These are phyloP conservation scores for Antheraea mylitta DNA, from an alignment of 1,140 invertebrate genomes.

Conservation along the genomic window DNA sequence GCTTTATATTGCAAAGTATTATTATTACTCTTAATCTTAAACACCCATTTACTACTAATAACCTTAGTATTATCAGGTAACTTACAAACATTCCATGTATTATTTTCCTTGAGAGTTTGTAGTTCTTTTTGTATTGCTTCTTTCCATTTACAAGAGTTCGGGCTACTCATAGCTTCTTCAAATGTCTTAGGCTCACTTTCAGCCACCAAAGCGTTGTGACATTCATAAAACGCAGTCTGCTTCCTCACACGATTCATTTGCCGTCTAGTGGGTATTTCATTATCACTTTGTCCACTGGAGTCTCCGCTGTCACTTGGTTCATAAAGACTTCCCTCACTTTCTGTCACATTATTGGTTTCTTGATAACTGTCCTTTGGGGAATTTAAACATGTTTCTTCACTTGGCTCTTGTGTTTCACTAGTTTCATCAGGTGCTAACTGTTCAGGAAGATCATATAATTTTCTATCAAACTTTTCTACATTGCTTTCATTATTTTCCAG, in stretches of 20 bases:
- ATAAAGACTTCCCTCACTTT: too few relatives aligned
- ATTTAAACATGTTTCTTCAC: too few relatives aligned
- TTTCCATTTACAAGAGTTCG: conserved; percentile 36
- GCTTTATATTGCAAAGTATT: conserved; percentile 36
- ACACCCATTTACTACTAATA: conserved; percentile 44
- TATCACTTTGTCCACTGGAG: neutral
- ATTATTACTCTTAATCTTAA: conserved; percentile 36
- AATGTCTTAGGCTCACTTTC: conserved; percentile 25
- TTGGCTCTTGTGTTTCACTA: too few relatives aligned
- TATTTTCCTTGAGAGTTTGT: conserved; percentile 38
- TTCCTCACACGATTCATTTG: neutral
- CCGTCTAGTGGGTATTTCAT: neutral
- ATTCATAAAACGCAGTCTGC: neutral
- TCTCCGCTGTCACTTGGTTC: neutral
- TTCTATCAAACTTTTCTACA: neutral
- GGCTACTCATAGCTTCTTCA: conserved; percentile 36
- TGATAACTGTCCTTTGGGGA: too few relatives aligned
- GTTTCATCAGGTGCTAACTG: too few relatives aligned
- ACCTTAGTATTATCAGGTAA: conserved; percentile 25
- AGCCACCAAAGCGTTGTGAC: neutral
- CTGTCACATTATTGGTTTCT: too few relatives aligned
- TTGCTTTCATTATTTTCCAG: conserved; percentile 1
- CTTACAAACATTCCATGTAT: conserved; percentile 32
- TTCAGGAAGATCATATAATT: too few relatives aligned
- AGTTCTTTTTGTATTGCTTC: conserved; percentile 42